These are phyloP conservation scores for Amphiduros pacificus DNA, from an alignment of 2,888 invertebrate genomes.

Conservation along the genomic window DNA sequence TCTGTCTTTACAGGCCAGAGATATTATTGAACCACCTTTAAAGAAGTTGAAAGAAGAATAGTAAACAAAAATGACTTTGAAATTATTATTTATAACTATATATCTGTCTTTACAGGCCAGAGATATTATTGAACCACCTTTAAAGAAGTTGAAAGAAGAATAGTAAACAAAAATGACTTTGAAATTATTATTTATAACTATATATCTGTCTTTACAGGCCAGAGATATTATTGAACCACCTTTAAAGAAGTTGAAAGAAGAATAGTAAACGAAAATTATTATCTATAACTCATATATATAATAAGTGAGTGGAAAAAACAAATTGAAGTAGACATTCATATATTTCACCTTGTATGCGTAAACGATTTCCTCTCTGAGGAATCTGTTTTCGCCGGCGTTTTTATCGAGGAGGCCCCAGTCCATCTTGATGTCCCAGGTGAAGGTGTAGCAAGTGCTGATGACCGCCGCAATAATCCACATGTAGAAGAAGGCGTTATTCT, in stretches of 20 bases:
- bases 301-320: too few relatives aligned
- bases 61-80: too few relatives aligned
- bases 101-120: too few relatives aligned
- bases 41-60: too few relatives aligned
- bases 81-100: too few relatives aligned
- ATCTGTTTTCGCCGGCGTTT: constrained; percentile 80
- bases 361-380: constrained; percentile 91
- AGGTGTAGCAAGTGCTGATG: constrained; percentile 89
- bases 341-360: constrained; percentile 88
- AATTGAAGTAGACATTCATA: too few relatives aligned
- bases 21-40: too few relatives aligned
- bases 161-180: neutral
- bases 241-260: neutral
- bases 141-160: neutral
- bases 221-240: too few relatives aligned
- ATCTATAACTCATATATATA: too few relatives aligned
- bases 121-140: too few relatives aligned
- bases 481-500: constrained; percentile 57
- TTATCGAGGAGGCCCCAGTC: constrained; percentile 97
- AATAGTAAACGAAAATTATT: neutral
- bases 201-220: too few relatives aligned
- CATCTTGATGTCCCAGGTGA: constrained; percentile 98
- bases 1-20: too few relatives aligned
- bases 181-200: neutral
- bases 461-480: constrained; percentile 80